Conservation (phyloP, 2,888 invertebrate genomes). For the Sussaba pulchella region DNA sequence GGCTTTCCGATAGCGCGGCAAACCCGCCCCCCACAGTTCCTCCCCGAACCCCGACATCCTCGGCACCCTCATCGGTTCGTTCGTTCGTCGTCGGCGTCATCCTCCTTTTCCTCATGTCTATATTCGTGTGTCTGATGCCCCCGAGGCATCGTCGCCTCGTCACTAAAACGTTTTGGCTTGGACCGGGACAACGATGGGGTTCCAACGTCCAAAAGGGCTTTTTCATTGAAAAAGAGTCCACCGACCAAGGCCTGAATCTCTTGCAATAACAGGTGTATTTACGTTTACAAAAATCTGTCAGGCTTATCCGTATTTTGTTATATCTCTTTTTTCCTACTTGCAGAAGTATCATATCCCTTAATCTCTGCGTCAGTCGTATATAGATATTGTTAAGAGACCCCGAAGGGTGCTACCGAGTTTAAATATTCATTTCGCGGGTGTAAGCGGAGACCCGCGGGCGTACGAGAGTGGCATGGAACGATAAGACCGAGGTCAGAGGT, state of each 20-base stretch:
- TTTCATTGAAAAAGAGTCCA: not conserved
- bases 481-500: conserved; percentile 70
- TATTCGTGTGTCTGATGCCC: conserved; percentile 53
- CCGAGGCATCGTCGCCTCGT: conserved; percentile 40
- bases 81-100: conserved; percentile 7
- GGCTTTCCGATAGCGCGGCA: conserved; percentile 81
- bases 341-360: conserved; percentile 19
- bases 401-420: conserved; percentile 64
- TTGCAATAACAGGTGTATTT: conserved; percentile 41
- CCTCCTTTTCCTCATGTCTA: conserved; percentile 30
- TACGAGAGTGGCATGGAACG: conserved; percentile 62
- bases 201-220: conserved; percentile 4
- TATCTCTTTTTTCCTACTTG: conserved; percentile 35
- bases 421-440: conserved; percentile 77
- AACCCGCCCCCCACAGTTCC: no score
- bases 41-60: conserved; percentile 66
- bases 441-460: conserved; percentile 53
- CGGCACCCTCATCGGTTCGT: conserved; percentile 42
- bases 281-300: conserved; percentile 32
- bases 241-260: conserved; percentile 7
- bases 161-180: conserved; percentile 2
- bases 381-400: conserved; percentile 19
- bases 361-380: no score
- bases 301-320: conserved; percentile 45
- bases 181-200: conserved; percentile 17